Base-by-base conservation (phyloP, 2,888 invertebrate genomes). In the Agriopis aurantiaria region DNA sequence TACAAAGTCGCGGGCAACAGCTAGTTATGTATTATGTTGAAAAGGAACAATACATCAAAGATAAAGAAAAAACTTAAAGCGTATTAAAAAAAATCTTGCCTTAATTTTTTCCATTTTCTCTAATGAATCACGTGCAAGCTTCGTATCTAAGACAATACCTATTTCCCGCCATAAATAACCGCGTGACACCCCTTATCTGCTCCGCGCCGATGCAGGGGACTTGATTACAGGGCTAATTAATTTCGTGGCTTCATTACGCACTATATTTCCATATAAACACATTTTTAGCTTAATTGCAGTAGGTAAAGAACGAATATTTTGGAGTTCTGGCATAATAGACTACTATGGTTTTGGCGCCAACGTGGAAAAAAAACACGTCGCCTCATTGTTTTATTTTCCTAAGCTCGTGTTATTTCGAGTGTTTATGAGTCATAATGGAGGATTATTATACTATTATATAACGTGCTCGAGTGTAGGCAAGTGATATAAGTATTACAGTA, bases 121-220 rank as follows among this genome's bases (percentile, higher is more conserved):
- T 61, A 52, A 61, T 61, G 52, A 61, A 61, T 61, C 51, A 53
- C 62, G 45, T 45, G 40, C 46, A 8, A 57, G 48, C 41, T 10
- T 17, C 49, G 49, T 23, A 75, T 74, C 76, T 78, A 78, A 79
- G 80, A 80, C 81, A 80, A 75, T 75, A 78, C 55, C 49, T 51
- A 40, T 11, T 41, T 6, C 33, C 11, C 43, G 45, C 53, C 45
- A 62, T 62, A 62, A 62, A 62, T 62, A 52, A 62, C 45, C 5
- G 45, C 62, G 62, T 55, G 62, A 62, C 62, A 52, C 53, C 62
- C 62, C 53, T 55, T 62, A 62, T 62, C 62, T 62, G 43, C 45
- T 14, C 6, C 46, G 43, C 23, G 41, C 48, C 62, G 33, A 55
- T 58, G 57, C 58, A 65, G 57, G 65, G 41, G 11, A 41, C 46